These are phyloP conservation scores for Diarsia rubi DNA, from an alignment of 2,888 invertebrate species.

Conservation along the genomic window DNA sequence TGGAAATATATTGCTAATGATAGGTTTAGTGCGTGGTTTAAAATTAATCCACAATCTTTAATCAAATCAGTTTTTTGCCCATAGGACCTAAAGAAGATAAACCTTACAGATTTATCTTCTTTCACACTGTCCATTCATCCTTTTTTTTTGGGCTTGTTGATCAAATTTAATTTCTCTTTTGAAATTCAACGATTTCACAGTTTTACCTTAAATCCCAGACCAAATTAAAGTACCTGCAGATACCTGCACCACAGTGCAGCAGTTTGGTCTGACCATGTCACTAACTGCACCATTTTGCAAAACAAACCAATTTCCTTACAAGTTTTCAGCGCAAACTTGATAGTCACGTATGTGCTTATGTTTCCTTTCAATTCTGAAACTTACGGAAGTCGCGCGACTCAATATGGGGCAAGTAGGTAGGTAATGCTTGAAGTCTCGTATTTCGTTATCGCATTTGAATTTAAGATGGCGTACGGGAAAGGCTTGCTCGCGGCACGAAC, in stretches of 20 bases:
- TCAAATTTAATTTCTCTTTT: too few relatives aligned
- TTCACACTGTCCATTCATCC: too few relatives aligned
- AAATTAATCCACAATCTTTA: too few relatives aligned
- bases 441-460: constrained; percentile 51
- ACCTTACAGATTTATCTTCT: too few relatives aligned
- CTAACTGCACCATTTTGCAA: not conserved
- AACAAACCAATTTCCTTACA: constrained; percentile 1
- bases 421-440: constrained; percentile 34
- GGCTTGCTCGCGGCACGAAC: not conserved
- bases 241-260: not conserved
- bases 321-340: constrained; percentile 12
- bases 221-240: not conserved
- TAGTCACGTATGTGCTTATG: not conserved
- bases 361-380: constrained; percentile 35
- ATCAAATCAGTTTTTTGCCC: too few relatives aligned
- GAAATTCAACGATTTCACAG: too few relatives aligned
- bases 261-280: not conserved
- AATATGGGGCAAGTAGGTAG: constrained; percentile 27
- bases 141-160: too few relatives aligned
- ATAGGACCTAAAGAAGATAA: too few relatives aligned
- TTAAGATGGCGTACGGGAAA: constrained; percentile 17
- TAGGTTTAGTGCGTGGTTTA: too few relatives aligned
- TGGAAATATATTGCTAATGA: too few relatives aligned
- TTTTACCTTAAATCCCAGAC: not conserved
- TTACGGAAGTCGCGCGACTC: constrained; percentile 11